Base-by-base conservation (phyloP, 92 coral and sea anemone species). In the Umimayanthus kanabou region DNA sequence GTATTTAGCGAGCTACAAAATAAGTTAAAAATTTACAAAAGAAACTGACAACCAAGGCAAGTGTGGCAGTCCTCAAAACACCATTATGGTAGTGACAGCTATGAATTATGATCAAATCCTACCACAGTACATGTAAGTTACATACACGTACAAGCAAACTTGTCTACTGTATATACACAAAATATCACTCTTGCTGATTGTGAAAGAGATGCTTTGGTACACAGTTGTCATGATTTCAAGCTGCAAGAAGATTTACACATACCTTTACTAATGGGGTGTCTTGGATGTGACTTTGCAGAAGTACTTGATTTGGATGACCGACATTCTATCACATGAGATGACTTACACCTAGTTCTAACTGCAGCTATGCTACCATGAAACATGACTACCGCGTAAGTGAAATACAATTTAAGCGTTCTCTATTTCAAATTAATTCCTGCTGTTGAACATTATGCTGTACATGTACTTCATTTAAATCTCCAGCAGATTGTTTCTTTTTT, bases 321-420 rank as follows among this genome's bases (percentile, higher is more conserved):
- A 28, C 39, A 77, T 14, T 77, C 81, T 42, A 53, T 43, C 30
- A 47, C 61, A 77, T 77, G 50, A 23, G 47, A 26, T 1, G 81
- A 7, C 29, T 47, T 77, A 43, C 55, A 45, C 20, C 50, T 47
- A 28, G 81, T 42, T 77, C 65, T 50, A 43, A 65, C 81, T 0
- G 81, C 81, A 77, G 81, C 16, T 43, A 77, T 43, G 55, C 81
- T 77, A 42, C 58, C 47, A 23, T 77, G 81, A 47, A 77, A 77
- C 81, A 77, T 77, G 30, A 47, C 81, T 77, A 43, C 47, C 15
- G 25, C 49, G 25, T 39, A 53, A 1, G 28, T 14, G 40, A 5
- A 29, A 16, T 7, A 13, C 2, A 37, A 22, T 39, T 39, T 10
- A 75, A 61, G 1, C 11, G 13, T 53, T 14, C 20, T 13, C 1